Percentiles rank a stretch among this genome's conserved stretches.
Conservation (phyloP, 2,113 vertebrate genomes). For the Gila orcuttii region DNA sequence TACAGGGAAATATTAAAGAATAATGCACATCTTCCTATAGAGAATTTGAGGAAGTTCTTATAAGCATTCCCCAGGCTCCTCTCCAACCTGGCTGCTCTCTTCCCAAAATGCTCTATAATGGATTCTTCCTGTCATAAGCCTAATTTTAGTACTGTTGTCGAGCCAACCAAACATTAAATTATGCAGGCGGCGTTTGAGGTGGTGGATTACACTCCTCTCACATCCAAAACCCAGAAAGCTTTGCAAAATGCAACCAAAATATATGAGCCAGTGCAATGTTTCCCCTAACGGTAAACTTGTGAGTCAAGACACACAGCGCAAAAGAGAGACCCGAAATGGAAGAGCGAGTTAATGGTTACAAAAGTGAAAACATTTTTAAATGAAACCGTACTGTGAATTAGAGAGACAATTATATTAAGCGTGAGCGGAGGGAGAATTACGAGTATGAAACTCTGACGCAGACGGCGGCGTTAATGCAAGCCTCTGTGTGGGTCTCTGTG, state of each 20-base stretch:
- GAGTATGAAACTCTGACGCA: neutral
- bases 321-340: neutral
- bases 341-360: conserved; percentile 21
- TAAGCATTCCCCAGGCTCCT: conserved; percentile 15
- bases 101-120: conserved; percentile 22
- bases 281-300: neutral
- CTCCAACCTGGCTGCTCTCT: neutral
- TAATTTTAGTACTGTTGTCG: conserved; percentile 33
- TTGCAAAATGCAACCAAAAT: conserved; percentile 24
- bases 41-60: neutral
- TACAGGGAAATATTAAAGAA: conserved; percentile 25
- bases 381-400: conserved; percentile 42
- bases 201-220: conserved; percentile 30
- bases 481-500: conserved; percentile 23
- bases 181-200: conserved; percentile 34
- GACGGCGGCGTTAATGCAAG: conserved; percentile 16
- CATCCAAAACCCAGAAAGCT: conserved; percentile 23
- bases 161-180: conserved; percentile 32
- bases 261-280: neutral
- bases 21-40: neutral
- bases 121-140: conserved; percentile 25
- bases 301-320: neutral
- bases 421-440: conserved; percentile 19
- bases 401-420: conserved; percentile 35
- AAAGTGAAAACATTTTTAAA: conserved; percentile 27